Conservation (phyloP, 1,140 invertebrate genomes). For the Oryctes rhinoceros region DNA sequence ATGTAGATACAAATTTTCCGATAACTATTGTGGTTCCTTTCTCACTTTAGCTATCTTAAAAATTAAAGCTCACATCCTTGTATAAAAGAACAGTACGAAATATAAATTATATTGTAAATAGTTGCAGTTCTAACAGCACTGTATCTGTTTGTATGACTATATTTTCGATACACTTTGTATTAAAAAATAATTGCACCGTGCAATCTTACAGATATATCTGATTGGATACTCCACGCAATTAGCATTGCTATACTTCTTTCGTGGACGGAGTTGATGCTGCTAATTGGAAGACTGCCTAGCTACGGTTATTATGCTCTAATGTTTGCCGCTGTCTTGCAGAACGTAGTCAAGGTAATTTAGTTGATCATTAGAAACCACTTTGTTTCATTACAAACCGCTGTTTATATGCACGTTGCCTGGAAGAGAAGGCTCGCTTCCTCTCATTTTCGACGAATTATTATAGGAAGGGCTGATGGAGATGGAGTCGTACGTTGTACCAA, state of each 20-base stretch:
- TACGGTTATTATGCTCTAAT: conserved; percentile 65
- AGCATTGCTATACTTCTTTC: conserved; percentile 63
- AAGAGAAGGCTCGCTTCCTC: background rate
- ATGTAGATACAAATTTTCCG: too few relatives aligned
- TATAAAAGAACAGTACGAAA: too few relatives aligned
- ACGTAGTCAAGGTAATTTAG: conserved; percentile 62
- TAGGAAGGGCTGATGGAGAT: too few relatives aligned
- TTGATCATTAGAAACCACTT: background rate
- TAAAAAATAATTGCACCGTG: too few relatives aligned
- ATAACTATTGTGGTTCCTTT: too few relatives aligned
- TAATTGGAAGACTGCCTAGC: conserved; percentile 64
- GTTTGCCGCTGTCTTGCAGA: conserved; percentile 64
- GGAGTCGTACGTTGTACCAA: too few relatives aligned
- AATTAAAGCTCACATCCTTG: too few relatives aligned
- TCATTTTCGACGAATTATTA: background rate
- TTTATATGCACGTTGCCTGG: background rate
- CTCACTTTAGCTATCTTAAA: too few relatives aligned
- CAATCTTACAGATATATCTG: conserved; percentile 43
- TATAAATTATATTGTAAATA: too few relatives aligned
- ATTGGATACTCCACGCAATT: conserved; percentile 60
- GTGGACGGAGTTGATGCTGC: conserved; percentile 66
- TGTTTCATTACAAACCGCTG: background rate
- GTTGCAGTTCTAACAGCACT: too few relatives aligned
- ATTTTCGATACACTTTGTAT: too few relatives aligned
- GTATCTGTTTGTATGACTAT: too few relatives aligned